Base-by-base conservation (phyloP, 1,140 invertebrate genomes). In the Camponotus pennsylvanicus region DNA sequence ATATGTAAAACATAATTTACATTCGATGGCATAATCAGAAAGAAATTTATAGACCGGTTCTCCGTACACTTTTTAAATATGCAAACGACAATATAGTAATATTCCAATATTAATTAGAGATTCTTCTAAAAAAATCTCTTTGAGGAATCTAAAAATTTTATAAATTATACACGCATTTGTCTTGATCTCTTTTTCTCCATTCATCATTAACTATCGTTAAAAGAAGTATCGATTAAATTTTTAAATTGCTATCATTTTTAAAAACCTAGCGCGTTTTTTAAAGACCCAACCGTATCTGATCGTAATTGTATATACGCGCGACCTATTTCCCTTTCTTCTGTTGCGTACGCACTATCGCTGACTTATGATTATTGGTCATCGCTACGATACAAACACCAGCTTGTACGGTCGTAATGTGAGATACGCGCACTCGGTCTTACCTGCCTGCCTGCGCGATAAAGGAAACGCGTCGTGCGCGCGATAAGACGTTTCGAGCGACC, bases 361-460 rank as follows among this genome's bases (percentile, higher is more conserved):
- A 45, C 67, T 75, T 75, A 49, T 42, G 79, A 83, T 87, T 64
- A 69, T 64, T 66, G 45, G 52, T 34, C 55, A 63, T 82, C 49
- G 34, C 34, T 40, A 40, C 11, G 87, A 84, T 69, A 77, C 32
- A 70, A 77, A 52, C 49, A 76, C 9, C 27, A 70, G 70, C 71
- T 83, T 64, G 73, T 13, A 67, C 75, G 40, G 57, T 88, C 49
- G 49, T 69, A 67, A 85, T 8, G 15, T 21, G 18, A 88, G 73
- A 78, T 88, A 85, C 49, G 64, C 67, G 11, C 11, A 40, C 78
- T 69, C 32, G 42, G 64, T 64, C 73, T 88, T 88, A 49, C 52
- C 42, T 67, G 52, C n/a, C 42, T 21, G 45, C 32, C 40, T 8
- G 21, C n/a, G 49, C 80, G 80, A 89, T 85, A 88, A 75, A 73